phyloP scores from a whole-genome alignment of 2,797 vertebrate species.

The Chrosomus eos region DNA sequence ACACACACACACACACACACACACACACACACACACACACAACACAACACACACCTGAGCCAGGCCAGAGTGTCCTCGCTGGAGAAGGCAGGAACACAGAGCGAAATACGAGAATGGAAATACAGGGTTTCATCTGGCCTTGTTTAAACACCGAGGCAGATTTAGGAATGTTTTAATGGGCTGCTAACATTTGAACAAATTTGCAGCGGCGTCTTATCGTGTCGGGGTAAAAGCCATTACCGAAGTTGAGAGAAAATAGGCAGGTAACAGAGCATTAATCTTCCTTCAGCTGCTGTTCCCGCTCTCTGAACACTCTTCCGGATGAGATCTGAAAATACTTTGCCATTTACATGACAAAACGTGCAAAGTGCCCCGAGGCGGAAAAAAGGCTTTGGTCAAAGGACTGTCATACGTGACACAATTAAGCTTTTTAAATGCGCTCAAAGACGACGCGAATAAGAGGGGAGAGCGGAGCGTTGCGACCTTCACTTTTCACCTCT shows the following conservation, averaged over 20 bases:
- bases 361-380: background rate
- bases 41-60: no score
- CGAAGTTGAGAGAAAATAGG: conserved; percentile 20
- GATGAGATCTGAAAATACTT: background rate
- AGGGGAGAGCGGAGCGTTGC: background rate
- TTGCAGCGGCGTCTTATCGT: conserved; percentile 5
- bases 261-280: conserved; percentile 47
- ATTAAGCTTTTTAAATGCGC: conserved; percentile 51
- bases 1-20: conserved; percentile 61
- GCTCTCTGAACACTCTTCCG: conserved; percentile 15
- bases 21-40: conserved; percentile 63
- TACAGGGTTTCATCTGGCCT: conserved; percentile 2
- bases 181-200: conserved; percentile 34
- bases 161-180: conserved; percentile 29
- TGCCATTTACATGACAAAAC: conserved; percentile 47
- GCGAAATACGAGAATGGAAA: background rate
- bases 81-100: background rate
- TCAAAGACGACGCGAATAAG: conserved; percentile 23
- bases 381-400: conserved; percentile 4
- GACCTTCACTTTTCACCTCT: conserved; percentile 56
- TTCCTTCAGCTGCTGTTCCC: background rate
- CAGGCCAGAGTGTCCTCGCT: no score
- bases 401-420: conserved; percentile 52
- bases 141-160: conserved; percentile 15
- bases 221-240: conserved; percentile 37